These are phyloP conservation scores for Dorcus parallelipipedus DNA, from an alignment of 2,888 invertebrate genomes.

Conservation along the genomic window DNA sequence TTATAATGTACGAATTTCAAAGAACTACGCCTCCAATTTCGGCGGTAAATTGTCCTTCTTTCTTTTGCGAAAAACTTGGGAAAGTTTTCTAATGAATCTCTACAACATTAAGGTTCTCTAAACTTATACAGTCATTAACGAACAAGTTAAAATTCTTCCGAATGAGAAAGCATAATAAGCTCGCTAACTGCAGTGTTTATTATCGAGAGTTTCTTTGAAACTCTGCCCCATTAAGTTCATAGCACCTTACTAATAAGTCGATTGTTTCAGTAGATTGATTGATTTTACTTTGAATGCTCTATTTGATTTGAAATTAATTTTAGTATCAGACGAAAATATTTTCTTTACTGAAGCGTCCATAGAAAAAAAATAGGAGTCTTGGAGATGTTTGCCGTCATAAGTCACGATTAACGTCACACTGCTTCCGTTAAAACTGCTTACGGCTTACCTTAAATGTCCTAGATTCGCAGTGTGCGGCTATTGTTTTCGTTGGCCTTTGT, in stretches of 20 bases:
- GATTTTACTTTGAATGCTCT: no score
- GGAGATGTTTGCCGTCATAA: slow-evolving; percentile 39
- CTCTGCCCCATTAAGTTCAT: slow-evolving; percentile 37
- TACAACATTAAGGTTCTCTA: neutral
- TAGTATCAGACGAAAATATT: no score
- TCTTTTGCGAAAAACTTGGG: no score
- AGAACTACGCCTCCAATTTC: no score
- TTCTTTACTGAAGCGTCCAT: no score
- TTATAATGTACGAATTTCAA: no score
- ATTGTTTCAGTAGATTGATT: slow-evolving; percentile 26
- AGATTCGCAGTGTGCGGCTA: slow-evolving; percentile 25
- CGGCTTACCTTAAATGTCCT: slow-evolving; percentile 29
- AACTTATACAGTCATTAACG: neutral
- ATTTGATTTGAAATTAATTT: no score
- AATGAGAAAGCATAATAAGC: slow-evolving; percentile 33
- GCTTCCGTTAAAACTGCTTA: slow-evolving; percentile 39
- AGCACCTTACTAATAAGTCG: slow-evolving; percentile 36
- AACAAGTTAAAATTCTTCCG: slow-evolving; percentile 16
- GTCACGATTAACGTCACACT: slow-evolving; percentile 44
- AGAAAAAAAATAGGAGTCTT: slow-evolving; percentile 17
- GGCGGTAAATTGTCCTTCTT: no score
- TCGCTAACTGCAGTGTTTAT: slow-evolving; percentile 32
- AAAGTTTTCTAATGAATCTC: no score
- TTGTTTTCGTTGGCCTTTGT: slow-evolving; percentile 23
- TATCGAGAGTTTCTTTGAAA: slow-evolving; percentile 31